A percentile compares a stretch with the other conserved stretches of the same genome.
Evolutionary conservation across 23 tunicate genomes (phyloP).

Genomic region (Clavelina lepadiformis): DNA sequence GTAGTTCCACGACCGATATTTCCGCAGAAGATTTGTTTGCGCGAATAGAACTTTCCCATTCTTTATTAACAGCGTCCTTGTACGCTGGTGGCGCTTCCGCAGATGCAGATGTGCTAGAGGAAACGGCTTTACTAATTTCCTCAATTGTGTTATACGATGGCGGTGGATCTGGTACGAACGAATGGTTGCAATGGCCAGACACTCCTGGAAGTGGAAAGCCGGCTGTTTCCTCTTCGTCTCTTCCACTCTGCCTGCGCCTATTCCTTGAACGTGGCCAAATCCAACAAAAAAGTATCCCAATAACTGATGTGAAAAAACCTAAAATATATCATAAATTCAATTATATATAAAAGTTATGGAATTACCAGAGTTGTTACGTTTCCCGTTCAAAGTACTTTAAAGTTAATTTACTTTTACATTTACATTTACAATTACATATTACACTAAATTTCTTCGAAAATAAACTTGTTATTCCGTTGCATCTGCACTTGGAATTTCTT

Average conservation of each 20-base stretch:
- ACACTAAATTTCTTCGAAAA: too few relatives aligned
- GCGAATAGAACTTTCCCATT: background rate
- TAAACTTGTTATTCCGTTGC: too few relatives aligned
- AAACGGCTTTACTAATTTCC: too few relatives aligned
- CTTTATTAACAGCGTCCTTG: conserved; percentile 7
- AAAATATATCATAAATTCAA: conserved; percentile 1
- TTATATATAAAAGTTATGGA: too few relatives aligned
- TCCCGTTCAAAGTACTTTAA: too few relatives aligned
- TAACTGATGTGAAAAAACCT: conserved; percentile 12
- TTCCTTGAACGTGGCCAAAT: conserved; percentile 5
- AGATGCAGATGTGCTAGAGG: too few relatives aligned
- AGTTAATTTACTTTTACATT: too few relatives aligned
- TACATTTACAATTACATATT: too few relatives aligned
- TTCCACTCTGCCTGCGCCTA: background rate
- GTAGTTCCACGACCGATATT: background rate
- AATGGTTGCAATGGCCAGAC: conserved; percentile 16
- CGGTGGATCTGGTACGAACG: too few relatives aligned
- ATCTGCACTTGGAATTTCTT: too few relatives aligned
- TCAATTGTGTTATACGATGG: too few relatives aligned
- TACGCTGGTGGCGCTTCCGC: conserved; percentile 26
- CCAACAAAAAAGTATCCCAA: conserved; percentile 35
- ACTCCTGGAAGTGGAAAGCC: conserved; percentile 16
- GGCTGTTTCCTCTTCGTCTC: background rate
- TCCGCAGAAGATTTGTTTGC: background rate
- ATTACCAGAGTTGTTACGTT: too few relatives aligned